Evolutionary conservation across 2,797 vertebrate genomes (phyloP).

Genomic region (Acanthurus tractus): DNA sequence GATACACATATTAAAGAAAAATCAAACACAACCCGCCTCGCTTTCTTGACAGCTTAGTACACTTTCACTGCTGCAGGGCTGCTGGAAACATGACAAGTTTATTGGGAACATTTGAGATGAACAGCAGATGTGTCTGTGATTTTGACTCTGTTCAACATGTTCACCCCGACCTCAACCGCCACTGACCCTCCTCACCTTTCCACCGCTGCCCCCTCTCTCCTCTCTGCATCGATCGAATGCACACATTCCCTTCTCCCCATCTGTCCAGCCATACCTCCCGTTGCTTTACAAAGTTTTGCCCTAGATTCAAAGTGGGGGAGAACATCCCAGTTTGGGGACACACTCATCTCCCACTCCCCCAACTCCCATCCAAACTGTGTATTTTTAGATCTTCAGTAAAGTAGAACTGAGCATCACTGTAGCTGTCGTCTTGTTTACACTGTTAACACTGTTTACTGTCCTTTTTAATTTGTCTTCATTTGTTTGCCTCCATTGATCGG

Average conservation of each 20-base stretch:
- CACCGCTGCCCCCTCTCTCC: background rate
- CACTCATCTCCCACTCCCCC: slow-evolving; percentile 23
- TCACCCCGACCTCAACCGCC: slow-evolving; percentile 44
- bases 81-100: slow-evolving; percentile 76
- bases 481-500: background rate
- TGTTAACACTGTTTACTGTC: background rate
- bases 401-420: slow-evolving; percentile 27
- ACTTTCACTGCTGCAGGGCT: slow-evolving; percentile 48
- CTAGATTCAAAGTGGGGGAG: slow-evolving; percentile 44
- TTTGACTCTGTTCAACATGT: slow-evolving; percentile 73
- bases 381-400: slow-evolving; percentile 51
- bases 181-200: slow-evolving; percentile 55
- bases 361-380: slow-evolving; percentile 39
- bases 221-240: slow-evolving; percentile 51
- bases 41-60: slow-evolving; percentile 44
- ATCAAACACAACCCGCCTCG: slow-evolving; percentile 35
- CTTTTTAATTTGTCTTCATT: background rate
- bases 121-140: slow-evolving; percentile 82
- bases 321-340: slow-evolving; percentile 31
- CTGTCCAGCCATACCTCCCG: slow-evolving; percentile 57
- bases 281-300: slow-evolving; percentile 45
- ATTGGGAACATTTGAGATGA: slow-evolving; percentile 77
- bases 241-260: slow-evolving; percentile 56
- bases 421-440: background rate
- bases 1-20: slow-evolving; percentile 37